These are phyloP conservation scores for Alfaro cultratus DNA, from an alignment of 2,797 vertebrate species.

Conservation along the genomic window DNA sequence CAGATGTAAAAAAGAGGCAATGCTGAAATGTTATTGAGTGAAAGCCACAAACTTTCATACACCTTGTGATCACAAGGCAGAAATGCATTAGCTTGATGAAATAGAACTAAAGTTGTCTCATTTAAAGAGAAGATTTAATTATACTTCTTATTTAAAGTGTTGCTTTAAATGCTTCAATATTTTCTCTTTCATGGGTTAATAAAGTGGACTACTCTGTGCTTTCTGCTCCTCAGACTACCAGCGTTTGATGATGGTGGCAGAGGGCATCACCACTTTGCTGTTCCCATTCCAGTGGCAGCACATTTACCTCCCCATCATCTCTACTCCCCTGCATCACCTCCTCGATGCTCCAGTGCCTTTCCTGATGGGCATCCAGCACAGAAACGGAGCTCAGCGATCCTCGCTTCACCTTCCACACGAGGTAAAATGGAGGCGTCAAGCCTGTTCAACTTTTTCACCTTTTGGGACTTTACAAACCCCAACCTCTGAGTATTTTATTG, in stretches of 20 bases:
- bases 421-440: conserved; percentile 72
- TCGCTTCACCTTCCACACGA: conserved; percentile 96
- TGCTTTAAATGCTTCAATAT: background rate
- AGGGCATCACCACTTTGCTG: conserved; percentile 90
- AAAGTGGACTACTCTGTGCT: background rate
- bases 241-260: conserved; percentile 94
- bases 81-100: background rate
- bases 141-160: background rate
- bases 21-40: background rate
- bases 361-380: conserved; percentile 94
- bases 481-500: background rate
- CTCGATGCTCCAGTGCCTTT: conserved; percentile 97
- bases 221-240: conserved; percentile 88
- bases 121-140: conserved; percentile 17
- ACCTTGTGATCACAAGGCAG: background rate
- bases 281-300: conserved; percentile 99
- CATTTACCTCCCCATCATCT: conserved; percentile 95
- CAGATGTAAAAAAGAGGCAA: background rate
- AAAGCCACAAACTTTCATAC: background rate
- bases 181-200: background rate
- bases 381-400: conserved; percentile 92
- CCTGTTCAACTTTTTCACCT: background rate
- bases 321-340: conserved; percentile 92
- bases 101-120: background rate
- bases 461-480: background rate